phyloP scores from a whole-genome alignment of 2,797 vertebrate genomes.

The Gymnopithys bicolor region DNA sequence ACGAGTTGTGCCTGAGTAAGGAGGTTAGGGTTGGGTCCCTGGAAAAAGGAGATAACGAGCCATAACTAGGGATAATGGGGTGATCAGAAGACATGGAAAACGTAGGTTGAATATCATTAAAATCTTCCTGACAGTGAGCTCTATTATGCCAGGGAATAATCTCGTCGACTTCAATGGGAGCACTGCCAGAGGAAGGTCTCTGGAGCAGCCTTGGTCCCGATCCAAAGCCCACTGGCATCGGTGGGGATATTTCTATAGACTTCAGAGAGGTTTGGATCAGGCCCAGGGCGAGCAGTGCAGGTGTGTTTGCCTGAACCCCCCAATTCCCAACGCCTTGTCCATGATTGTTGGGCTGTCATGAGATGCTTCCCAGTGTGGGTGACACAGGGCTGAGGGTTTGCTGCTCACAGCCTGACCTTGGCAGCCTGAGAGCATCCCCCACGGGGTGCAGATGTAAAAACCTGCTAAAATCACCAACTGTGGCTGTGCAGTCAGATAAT shows the following conservation, averaged over 20 bases:
- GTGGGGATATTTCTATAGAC: neutral
- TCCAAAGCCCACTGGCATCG: neutral
- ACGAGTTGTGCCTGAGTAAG: neutral
- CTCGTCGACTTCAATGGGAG: neutral
- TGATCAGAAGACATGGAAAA: conserved; percentile 7
- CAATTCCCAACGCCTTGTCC: conserved; percentile 11
- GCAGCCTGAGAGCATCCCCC: neutral
- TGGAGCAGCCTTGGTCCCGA: neutral
- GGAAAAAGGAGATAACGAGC: conserved; percentile 22
- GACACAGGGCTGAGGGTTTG: neutral
- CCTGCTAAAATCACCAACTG: neutral
- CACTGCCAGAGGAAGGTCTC: neutral
- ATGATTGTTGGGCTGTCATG: neutral
- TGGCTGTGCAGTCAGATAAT: neutral
- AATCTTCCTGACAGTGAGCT: conserved; percentile 59
- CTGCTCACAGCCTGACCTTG: too few species aligned
- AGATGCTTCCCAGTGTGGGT: conserved; percentile 11
- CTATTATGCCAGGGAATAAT: conserved; percentile 28
- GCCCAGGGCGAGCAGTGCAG: neutral
- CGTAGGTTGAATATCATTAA: conserved; percentile 54
- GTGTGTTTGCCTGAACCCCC: neutral
- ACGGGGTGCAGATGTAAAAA: neutral
- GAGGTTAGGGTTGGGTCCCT: neutral
- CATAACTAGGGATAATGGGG: conserved; percentile 12
- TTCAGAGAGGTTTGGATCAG: neutral